These are phyloP conservation scores for Podarcis lilfordi DNA, from an alignment of 2,797 vertebrate genomes.

Conservation along the genomic window DNA sequence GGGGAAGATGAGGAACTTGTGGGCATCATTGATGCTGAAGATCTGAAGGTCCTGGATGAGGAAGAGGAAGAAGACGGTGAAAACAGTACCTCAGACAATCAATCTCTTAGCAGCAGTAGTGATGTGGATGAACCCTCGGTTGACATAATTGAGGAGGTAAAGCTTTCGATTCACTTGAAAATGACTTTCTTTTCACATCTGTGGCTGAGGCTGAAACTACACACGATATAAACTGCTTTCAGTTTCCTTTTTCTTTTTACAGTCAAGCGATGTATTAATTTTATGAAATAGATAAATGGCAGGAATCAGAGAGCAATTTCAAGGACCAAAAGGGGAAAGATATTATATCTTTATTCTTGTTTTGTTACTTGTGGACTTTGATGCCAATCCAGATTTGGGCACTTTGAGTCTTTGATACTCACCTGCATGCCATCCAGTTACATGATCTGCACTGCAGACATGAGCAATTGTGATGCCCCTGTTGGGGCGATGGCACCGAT, in stretches of 20 bases:
- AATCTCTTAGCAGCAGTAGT: conserved; percentile 75
- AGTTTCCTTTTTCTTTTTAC: too few species aligned
- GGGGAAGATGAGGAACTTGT: conserved; percentile 87
- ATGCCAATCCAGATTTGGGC: background rate
- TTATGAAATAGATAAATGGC: too few species aligned
- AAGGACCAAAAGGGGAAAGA: background rate
- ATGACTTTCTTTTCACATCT: background rate
- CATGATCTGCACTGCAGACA: background rate
- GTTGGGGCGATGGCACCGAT: background rate
- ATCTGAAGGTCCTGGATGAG: conserved; percentile 86
- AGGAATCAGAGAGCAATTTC: background rate
- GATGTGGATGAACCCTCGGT: conserved; percentile 77
- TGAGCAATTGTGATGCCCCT: background rate
- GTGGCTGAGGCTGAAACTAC: background rate
- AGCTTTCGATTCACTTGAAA: conserved; percentile 25
- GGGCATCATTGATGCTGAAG: conserved; percentile 85
- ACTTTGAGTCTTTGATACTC: background rate
- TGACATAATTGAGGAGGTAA: conserved; percentile 81
- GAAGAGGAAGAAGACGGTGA: conserved; percentile 56
- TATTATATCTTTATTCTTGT: background rate
- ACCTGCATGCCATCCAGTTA: background rate
- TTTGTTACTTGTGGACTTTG: background rate
- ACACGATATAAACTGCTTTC: background rate
- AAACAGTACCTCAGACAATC: conserved; percentile 79
- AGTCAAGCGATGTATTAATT: too few species aligned